Conservation (phyloP, 2,113 vertebrate species). For the Pterocles burchelli region DNA sequence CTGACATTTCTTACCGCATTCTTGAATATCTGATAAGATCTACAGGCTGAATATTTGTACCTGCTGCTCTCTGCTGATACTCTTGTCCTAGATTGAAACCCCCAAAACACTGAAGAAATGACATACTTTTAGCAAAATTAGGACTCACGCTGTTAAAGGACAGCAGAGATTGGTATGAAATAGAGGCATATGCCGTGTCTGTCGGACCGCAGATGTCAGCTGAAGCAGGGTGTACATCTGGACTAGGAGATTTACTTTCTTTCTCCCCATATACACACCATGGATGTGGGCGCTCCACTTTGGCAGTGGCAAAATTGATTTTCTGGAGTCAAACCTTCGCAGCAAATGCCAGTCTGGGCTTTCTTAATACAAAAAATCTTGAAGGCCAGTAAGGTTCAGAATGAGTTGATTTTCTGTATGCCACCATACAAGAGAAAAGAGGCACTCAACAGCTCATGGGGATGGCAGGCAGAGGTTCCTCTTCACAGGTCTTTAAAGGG, state of each 20-base stretch:
- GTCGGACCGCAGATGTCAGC: neutral
- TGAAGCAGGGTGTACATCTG: neutral
- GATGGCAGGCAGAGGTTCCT: neutral
- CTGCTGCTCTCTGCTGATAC: constrained; percentile 81
- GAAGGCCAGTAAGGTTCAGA: neutral
- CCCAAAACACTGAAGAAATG: constrained; percentile 92
- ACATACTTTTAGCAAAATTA: constrained; percentile 89
- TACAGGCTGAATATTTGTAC: constrained; percentile 68
- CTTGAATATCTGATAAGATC: constrained; percentile 85
- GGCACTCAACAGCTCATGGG: neutral
- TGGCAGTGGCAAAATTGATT: neutral
- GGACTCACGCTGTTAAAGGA: constrained; percentile 82
- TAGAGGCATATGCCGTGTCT: constrained; percentile 48
- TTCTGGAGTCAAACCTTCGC: neutral
- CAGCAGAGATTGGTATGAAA: constrained; percentile 54
- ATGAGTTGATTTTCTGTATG: neutral
- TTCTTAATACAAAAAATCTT: neutral
- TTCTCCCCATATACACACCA: fast-evolving
- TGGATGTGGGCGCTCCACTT: neutral
- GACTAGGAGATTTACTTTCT: neutral
- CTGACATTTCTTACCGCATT: constrained; percentile 77
- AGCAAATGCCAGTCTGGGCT: neutral
- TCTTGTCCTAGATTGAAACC: constrained; percentile 82
- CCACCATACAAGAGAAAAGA: neutral
- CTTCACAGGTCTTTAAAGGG: neutral